These are phyloP conservation scores for Aporophyla lueneburgensis DNA, from an alignment of 2,888 invertebrate species.

Conservation along the genomic window DNA sequence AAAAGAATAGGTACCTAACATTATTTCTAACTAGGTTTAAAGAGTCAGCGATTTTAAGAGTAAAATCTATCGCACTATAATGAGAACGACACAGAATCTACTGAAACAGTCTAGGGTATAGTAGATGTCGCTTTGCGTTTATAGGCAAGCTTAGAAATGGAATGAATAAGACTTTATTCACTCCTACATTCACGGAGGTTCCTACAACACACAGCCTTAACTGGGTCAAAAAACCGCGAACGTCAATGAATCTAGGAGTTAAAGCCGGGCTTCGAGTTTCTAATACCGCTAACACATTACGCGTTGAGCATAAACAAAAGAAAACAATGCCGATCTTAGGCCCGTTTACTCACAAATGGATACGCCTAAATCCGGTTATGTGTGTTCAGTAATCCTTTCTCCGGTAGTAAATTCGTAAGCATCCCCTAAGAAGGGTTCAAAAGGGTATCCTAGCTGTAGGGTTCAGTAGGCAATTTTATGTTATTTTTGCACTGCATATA, in stretches of 20 bases:
- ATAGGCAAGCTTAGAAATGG: not conserved
- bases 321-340: slow-evolving; percentile 54
- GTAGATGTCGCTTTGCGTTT: not conserved
- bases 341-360: slow-evolving; percentile 46
- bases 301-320: slow-evolving; percentile 45
- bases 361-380: slow-evolving; percentile 62
- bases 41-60: not conserved
- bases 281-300: not conserved
- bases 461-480: slow-evolving; percentile 3
- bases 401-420: slow-evolving; percentile 60
- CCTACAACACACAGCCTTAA: not conserved
- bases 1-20: too few species aligned
- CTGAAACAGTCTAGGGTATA: not conserved
- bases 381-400: slow-evolving; percentile 61
- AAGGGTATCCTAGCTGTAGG: slow-evolving; percentile 47
- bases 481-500: slow-evolving; percentile 1
- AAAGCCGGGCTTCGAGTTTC: slow-evolving; percentile 13
- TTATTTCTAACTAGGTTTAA: too few species aligned
- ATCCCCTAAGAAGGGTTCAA: slow-evolving; percentile 53
- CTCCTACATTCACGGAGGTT: not conserved
- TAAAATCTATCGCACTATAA: not conserved
- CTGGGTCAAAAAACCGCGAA: slow-evolving; percentile 2
- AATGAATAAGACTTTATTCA: slow-evolving; percentile 1
- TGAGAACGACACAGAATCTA: not conserved
- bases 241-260: not conserved